Evolutionary conservation across 92 coral and sea anemone genomes (phyloP), one percentile per base, ranked within the genome.

Genomic region (Paragorgia papillata): DNA sequence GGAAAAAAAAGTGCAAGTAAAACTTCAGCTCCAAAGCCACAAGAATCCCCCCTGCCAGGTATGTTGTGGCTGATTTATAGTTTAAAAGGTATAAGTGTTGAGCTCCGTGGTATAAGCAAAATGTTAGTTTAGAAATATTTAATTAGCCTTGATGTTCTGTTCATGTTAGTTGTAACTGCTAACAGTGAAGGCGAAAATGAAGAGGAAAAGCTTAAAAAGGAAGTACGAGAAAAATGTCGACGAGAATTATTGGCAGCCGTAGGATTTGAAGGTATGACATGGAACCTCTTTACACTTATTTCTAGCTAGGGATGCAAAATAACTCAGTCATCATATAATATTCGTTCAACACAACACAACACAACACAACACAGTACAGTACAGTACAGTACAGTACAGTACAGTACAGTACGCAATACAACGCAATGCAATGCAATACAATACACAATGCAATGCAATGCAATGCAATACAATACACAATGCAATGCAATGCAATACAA

Each of bases 21-120:
- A 63, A 79, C 85, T 8, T 68, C 51, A n/a, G 83, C 91, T 27
- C 85, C 97, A 26, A 80, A 90, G 30, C 92, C 90, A 80, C 83
- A 80, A 1, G 98, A 94, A 69, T 88, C 91, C 1, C 97, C 97
- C 0, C 95, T 97, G 9, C 97, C 92, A 55, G 89, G 97, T 92
- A 74, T 25, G 87, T 56, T 28, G 2, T 7, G 12, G n/a, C 2
- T 46, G 12, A 15, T 46, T 15, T 46, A 4, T 37, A 10, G 43
- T 10, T 37, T 4, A 37, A 37, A 37, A 37, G 4, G 4, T 10
- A 10, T 4, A 37, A 4, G 43, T 10, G 43, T n/a, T 37, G 43
- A 37, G 10, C 43, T 37, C 10, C 43, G 43, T 37, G 10, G 43
- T 4, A 37, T 4, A 4, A 37, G 4, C 10, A 4, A 37, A 10